These are phyloP conservation scores for Presbytis comata DNA, from an alignment of 2,797 vertebrate species.

Conservation along the genomic window DNA sequence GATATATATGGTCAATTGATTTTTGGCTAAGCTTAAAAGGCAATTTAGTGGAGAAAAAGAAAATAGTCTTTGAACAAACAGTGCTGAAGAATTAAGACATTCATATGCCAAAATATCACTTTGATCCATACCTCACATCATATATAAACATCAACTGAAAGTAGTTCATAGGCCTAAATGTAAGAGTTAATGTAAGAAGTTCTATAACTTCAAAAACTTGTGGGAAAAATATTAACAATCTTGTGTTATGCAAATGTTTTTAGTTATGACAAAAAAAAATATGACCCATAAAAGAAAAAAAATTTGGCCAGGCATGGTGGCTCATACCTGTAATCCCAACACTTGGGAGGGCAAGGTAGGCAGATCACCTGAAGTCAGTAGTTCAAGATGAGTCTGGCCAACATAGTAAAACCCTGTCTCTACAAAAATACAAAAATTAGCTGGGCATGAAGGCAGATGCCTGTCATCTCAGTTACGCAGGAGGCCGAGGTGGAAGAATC, in stretches of 20 bases:
- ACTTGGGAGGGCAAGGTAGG: too few relatives aligned
- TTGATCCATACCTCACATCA: neutral
- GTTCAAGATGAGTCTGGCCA: too few relatives aligned
- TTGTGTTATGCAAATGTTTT: neutral
- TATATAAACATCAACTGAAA: neutral
- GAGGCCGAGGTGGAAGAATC: too few relatives aligned
- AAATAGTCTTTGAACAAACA: neutral
- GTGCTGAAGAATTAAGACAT: neutral
- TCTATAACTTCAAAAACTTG: neutral
- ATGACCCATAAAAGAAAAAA: neutral
- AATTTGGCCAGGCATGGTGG: rapidly evolving
- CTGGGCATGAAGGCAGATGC: too few relatives aligned
- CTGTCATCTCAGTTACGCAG: too few relatives aligned
- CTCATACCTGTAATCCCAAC: too few relatives aligned
- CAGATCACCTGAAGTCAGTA: too few relatives aligned
- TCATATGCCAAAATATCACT: neutral
- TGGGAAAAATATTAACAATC: neutral
- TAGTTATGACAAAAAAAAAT: neutral
- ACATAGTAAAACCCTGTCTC: too few relatives aligned
- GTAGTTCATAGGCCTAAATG: neutral
- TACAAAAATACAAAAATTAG: too few relatives aligned
- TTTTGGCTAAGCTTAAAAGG: neutral
- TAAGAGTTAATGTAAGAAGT: neutral
- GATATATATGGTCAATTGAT: neutral
- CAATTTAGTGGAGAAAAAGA: neutral